Conservation (phyloP, 2,888 invertebrate species). For the Drosophila helvetica region DNA sequence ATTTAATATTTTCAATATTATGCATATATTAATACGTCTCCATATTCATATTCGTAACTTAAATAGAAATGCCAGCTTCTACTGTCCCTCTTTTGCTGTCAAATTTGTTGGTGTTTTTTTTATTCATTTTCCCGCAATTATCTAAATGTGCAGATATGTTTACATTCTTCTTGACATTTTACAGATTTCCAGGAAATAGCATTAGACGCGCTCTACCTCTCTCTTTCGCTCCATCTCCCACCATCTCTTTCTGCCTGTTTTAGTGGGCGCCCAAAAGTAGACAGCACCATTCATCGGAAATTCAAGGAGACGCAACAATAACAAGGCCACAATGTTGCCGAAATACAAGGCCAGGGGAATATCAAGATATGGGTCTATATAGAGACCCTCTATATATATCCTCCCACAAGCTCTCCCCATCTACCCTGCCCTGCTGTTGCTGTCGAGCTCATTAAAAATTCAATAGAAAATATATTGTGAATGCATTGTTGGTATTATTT, state of each 20-base stretch:
- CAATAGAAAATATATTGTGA: slow-evolving; percentile 73
- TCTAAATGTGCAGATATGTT: slow-evolving; percentile 20
- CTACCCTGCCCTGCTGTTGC: neutral
- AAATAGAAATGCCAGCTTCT: too few species aligned
- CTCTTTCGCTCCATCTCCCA: neutral
- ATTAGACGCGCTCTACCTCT: neutral
- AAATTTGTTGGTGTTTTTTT: neutral
- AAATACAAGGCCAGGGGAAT: slow-evolving; percentile 14
- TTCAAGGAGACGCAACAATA: slow-evolving; percentile 13
- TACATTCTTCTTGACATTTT: slow-evolving; percentile 20
- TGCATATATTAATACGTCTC: neutral
- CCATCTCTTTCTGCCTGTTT: neutral
- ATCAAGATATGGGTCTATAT: slow-evolving; percentile 23
- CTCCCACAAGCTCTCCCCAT: neutral
- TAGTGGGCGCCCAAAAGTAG: neutral
- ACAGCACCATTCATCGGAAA: neutral
- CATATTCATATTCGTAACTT: too few species aligned
- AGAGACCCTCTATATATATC: too few species aligned
- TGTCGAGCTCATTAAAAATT: slow-evolving; percentile 74
- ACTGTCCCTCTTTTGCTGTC: too few species aligned
- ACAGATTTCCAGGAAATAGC: slow-evolving; percentile 26
- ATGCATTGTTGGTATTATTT: slow-evolving; percentile 34
- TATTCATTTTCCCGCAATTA: slow-evolving; percentile 14
- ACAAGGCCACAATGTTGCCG: slow-evolving; percentile 13
- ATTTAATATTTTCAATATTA: neutral